These are phyloP conservation scores for Zootoca vivipara DNA, from an alignment of 2,113 vertebrate genomes.

Conservation along the genomic window DNA sequence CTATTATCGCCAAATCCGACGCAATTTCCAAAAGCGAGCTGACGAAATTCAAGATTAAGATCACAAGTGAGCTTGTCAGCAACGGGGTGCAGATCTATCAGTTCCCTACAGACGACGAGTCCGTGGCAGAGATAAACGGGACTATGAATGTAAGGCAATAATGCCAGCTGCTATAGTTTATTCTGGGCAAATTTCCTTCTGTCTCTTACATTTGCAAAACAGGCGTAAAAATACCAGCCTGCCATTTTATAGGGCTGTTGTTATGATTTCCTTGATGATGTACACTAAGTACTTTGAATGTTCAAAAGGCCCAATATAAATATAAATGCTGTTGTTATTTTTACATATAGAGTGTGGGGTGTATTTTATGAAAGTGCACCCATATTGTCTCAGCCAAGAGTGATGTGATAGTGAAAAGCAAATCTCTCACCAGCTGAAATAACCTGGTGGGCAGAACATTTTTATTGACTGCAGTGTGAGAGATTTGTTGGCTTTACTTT, in stretches of 20 bases:
- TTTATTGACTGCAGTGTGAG: background rate
- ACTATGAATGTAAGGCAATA: constrained; percentile 93
- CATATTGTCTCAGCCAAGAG: background rate
- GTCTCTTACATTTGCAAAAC: background rate
- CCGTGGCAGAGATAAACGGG: constrained; percentile 96
- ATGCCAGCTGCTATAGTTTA: background rate
- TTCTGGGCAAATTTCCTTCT: background rate
- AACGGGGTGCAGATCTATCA: constrained; percentile 99
- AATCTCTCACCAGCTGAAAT: background rate
- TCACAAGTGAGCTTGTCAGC: constrained; percentile 97
- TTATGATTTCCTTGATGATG: background rate
- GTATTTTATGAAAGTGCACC: background rate
- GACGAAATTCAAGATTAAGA: constrained; percentile 99
- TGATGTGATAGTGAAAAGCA: background rate
- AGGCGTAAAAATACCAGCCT: background rate
- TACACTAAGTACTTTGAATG: background rate
- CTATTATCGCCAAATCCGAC: constrained; percentile 97
- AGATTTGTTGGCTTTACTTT: background rate
- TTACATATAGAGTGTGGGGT: background rate
- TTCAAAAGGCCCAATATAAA: background rate
- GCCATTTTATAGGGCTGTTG: background rate
- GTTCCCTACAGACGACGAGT: constrained; percentile 96
- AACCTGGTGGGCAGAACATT: background rate
- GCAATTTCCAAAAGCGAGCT: constrained; percentile 97
- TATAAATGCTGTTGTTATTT: background rate